Evolutionary conservation across 37 sponge, comb jelly and placozoan species (phyloP).

Genomic region (Spongilla lacustris): DNA sequence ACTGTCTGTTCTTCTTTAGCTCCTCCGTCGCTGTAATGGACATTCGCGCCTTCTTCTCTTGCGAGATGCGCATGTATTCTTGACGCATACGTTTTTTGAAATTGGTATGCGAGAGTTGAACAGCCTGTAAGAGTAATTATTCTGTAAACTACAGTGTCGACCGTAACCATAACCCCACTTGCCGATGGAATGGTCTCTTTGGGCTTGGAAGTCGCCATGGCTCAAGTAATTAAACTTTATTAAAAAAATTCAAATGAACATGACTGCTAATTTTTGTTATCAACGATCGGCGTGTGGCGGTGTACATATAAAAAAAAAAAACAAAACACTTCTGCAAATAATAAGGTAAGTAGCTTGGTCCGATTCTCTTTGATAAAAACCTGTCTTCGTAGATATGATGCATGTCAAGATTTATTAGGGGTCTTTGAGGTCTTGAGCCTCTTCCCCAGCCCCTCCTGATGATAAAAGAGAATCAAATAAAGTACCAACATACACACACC

Average conservation of each 20-base stretch:
- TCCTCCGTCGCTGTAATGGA: constrained; percentile 1
- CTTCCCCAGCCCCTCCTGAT: neutral
- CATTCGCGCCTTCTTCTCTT: constrained; percentile 15
- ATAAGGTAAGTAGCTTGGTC: neutral
- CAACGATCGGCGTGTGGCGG: too few relatives aligned
- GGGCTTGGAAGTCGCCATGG: neutral
- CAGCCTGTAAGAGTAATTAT: neutral
- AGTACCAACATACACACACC: too few relatives aligned
- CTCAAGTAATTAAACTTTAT: neutral
- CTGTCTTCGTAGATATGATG: neutral
- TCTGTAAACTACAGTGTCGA: neutral
- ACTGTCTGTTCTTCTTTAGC: constrained; percentile 26
- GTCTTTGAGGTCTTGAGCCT: neutral
- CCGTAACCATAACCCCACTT: neutral
- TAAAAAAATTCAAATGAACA: too few relatives aligned
- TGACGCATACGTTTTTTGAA: constrained; percentile 33
- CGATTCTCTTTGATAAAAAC: neutral
- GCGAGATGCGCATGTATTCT: constrained; percentile 38
- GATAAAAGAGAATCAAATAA: neutral
- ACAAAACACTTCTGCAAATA: neutral
- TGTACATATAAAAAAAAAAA: neutral
- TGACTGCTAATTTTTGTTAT: too few relatives aligned
- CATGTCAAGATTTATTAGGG: neutral
- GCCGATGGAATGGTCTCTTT: neutral
- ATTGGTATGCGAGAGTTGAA: constrained; percentile 24